A percentile compares a stretch with the other conserved stretches of the same genome.
These are phyloP conservation scores for Scaptodrosophila lebanonensis DNA, from an alignment of 1,140 invertebrate genomes.

Conservation along the genomic window DNA sequence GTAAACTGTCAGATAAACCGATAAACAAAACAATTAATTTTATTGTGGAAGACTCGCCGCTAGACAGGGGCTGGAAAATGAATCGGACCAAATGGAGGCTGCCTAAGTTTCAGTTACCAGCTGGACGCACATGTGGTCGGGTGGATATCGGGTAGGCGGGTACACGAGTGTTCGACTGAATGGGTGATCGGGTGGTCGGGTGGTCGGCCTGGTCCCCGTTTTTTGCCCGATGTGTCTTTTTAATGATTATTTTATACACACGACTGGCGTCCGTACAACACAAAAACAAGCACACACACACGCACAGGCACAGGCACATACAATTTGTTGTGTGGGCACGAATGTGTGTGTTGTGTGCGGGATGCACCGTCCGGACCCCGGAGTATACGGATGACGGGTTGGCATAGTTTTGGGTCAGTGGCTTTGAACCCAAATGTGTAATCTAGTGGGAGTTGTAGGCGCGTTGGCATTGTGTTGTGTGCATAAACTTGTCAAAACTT, in stretches of 20 bases:
- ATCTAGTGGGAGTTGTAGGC: too few species aligned
- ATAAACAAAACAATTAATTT: constrained; percentile 75
- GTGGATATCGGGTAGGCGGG: neutral
- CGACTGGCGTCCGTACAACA: constrained; percentile 66
- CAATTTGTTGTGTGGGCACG: constrained; percentile 71
- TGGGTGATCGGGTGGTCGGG: neutral
- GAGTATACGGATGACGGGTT: constrained; percentile 2
- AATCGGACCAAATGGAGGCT: too few species aligned
- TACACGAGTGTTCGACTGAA: neutral
- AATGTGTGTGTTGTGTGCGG: constrained; percentile 33
- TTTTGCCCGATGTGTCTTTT: constrained; percentile 38
- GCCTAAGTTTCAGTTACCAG: too few species aligned
- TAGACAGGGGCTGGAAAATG: too few species aligned
- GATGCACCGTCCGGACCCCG: too few species aligned
- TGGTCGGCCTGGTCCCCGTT: neutral
- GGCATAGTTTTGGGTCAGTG: constrained; percentile 36
- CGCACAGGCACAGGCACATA: too few species aligned
- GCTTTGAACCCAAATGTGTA: too few species aligned
- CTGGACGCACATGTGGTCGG: neutral
- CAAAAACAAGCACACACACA: too few species aligned
- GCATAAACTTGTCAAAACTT: too few species aligned
- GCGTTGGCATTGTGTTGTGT: too few species aligned
- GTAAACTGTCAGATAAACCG: constrained; percentile 66
- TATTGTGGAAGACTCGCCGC: constrained; percentile 38
- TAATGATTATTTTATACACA: constrained; percentile 73